These are phyloP conservation scores for Rafetus swinhoei DNA, from an alignment of 2,113 vertebrate species.

Conservation along the genomic window DNA sequence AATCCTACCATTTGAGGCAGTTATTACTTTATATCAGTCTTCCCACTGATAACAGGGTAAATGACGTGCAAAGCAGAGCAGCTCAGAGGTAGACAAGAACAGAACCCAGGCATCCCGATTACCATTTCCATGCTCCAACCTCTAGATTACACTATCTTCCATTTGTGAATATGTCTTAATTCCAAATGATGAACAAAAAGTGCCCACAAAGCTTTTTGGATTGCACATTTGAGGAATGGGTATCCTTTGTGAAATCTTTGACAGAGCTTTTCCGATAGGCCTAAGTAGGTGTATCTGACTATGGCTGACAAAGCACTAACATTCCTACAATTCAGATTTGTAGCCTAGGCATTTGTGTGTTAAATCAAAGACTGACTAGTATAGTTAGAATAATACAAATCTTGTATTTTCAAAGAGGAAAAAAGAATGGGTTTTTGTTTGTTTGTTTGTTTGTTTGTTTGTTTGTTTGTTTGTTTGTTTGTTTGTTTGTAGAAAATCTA, in stretches of 20 bases:
- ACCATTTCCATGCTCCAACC: rapidly evolving
- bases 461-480: neutral
- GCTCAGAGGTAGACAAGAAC: neutral
- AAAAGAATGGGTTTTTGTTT: neutral
- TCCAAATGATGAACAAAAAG: neutral
- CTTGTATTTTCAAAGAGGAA: constrained; percentile 6
- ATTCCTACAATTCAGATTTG: constrained; percentile 47
- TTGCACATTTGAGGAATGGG: neutral
- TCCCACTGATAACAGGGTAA: neutral
- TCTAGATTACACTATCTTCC: neutral
- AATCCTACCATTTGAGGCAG: rapidly evolving
- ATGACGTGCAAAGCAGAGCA: neutral
- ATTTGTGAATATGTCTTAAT: neutral
- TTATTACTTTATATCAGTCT: neutral
- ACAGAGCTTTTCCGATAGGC: constrained; percentile 24
- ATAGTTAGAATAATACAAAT: neutral
- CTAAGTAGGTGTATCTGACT: neutral
- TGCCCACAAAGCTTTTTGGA: neutral
- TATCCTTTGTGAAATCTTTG: neutral
- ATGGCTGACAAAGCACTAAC: neutral
- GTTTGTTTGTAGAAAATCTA: constrained; percentile 28
- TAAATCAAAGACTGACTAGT: neutral
- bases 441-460: neutral
- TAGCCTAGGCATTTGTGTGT: constrained; percentile 10
- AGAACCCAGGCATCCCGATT: neutral